phyloP scores from a whole-genome alignment of 2,113 vertebrate species.

The Neopipo cinnamomea region DNA sequence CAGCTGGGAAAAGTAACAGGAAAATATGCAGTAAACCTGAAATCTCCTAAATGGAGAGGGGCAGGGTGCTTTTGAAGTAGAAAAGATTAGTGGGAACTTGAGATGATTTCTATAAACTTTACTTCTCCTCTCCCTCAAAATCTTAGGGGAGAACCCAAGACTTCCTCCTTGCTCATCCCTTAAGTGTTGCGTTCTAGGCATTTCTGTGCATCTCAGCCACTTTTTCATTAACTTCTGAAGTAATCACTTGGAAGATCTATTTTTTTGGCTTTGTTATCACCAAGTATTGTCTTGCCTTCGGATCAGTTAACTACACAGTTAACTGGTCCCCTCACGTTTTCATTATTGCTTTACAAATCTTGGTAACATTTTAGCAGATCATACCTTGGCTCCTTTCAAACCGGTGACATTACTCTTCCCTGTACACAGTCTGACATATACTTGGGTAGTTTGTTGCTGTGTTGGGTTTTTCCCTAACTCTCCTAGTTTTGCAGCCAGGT shows the following conservation, averaged over 20 bases:
- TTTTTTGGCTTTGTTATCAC: neutral
- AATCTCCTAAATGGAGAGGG: neutral
- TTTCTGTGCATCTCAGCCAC: neutral
- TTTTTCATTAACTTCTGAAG: neutral
- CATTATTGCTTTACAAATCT: neutral
- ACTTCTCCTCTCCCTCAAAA: neutral
- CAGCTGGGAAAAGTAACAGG: neutral
- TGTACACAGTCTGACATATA: neutral
- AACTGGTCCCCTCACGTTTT: neutral
- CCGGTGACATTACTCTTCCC: neutral
- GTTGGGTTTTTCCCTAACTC: neutral
- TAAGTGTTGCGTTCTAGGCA: neutral
- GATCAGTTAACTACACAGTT: neutral
- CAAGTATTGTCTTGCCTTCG: neutral
- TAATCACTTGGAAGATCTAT: neutral
- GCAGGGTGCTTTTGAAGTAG: neutral
- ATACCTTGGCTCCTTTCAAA: neutral
- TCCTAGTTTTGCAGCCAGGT: neutral
- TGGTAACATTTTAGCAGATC: neutral
- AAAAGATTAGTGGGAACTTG: neutral
- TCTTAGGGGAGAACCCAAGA: neutral
- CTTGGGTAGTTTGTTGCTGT: neutral
- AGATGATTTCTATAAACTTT: neutral
- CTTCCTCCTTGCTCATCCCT: neutral
- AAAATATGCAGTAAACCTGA: neutral